Evolutionary conservation across 2,888 invertebrate species (phyloP), one percentile per base, ranked within the genome.

Genomic region (Sinodicranocentrus sp.): DNA sequence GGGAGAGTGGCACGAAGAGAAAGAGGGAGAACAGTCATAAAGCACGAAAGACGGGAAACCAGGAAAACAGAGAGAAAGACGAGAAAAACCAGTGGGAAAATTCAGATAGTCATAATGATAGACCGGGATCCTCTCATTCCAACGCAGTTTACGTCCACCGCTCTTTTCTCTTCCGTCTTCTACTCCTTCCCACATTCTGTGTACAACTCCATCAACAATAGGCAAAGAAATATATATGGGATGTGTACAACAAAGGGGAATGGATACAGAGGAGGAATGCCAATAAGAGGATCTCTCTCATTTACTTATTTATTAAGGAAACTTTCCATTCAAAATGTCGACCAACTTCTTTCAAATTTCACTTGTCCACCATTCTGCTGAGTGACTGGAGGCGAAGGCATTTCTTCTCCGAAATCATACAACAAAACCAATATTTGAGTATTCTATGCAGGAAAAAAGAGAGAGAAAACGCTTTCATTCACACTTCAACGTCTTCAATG

Each of bases 211-310:
- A 65, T 75, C 67, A 67, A 21, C 67, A 67, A 76, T 57, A 15
- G 48, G 67, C 28, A 76, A 76, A 67, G 67, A 48, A 76, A 67
- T 67, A 76, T n/a, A n/a, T 75, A 28, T 21, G 63, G 10, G 57
- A 61, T 61, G 48, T 15, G 48, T 10, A 52, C 39, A 39, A 57
- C 65, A 67, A 57, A 67, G 54, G 54, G 39, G 43, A 76, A 54
- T 57, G 67, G 67, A 76, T 67, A 76, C 67, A 52, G 67, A 48
- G 5, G 17, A 43, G 43, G 65, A 76, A 76, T 76, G 33, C 67
- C 39, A 76, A 67, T 76, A 76, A 76, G 75, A 25, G 63, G 52
- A 76, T 76, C 67, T 33, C 44, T 67, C 76, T 76, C 65, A 76
- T 76, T 76, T 76, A 76, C 67, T 76, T 76, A 76, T 76, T 75